These are phyloP conservation scores for Ormyrus nitidulus DNA, from an alignment of 2,888 invertebrate genomes.

Conservation along the genomic window DNA sequence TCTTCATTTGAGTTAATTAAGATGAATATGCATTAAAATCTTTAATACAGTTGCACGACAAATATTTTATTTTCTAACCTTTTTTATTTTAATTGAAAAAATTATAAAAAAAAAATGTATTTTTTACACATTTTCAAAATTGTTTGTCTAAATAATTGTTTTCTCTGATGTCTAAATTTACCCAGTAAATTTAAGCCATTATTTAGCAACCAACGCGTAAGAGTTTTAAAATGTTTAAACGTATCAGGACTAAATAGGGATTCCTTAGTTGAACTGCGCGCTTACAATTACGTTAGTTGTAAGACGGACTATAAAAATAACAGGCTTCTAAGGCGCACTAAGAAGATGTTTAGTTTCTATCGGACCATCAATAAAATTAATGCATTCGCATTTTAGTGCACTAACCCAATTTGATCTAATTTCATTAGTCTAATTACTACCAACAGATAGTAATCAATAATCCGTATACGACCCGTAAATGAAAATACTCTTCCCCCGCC, in stretches of 20 bases:
- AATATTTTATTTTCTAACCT: not conserved
- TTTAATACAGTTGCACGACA: not conserved
- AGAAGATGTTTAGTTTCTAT: constrained; percentile 26
- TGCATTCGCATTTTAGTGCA: constrained; percentile 14
- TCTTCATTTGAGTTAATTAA: constrained; percentile 49
- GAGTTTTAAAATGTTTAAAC: constrained; percentile 34
- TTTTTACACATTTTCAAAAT: too few species aligned
- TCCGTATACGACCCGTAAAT: too few species aligned
- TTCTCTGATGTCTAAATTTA: too few species aligned
- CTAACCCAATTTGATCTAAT: not conserved
- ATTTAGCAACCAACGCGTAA: not conserved
- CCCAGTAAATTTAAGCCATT: too few species aligned
- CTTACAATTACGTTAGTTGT: constrained; percentile 42
- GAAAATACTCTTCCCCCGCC: too few species aligned
- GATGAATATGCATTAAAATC: constrained; percentile 18
- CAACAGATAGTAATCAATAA: not conserved
- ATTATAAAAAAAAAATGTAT: too few species aligned
- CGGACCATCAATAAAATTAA: constrained; percentile 45
- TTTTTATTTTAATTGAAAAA: too few species aligned
- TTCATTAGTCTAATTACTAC: constrained; percentile 18
- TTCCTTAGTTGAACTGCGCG: constrained; percentile 24
- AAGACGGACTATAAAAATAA: constrained; percentile 36
- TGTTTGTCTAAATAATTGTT: too few species aligned
- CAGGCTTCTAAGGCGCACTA: constrained; percentile 52
- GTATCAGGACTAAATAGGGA: constrained; percentile 24